Evolutionary conservation across 2,888 invertebrate genomes (phyloP).

Genomic region (Helobdella robusta): DNA sequence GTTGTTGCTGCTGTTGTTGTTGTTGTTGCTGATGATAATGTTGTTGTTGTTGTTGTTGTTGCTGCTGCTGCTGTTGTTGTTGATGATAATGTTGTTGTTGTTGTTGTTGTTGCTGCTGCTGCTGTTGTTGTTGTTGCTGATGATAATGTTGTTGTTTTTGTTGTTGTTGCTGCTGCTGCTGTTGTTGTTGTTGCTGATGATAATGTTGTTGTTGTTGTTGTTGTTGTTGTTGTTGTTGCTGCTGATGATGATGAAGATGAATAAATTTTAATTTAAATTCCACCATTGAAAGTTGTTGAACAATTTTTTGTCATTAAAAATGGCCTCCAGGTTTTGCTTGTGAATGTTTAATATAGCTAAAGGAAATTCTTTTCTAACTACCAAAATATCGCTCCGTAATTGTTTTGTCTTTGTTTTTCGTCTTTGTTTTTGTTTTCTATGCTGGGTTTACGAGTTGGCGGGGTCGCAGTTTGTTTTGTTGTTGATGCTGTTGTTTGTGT

Average conservation of each 20-base stretch:
- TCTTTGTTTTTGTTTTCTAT: too few species aligned
- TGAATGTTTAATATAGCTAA: too few species aligned
- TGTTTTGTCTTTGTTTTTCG: too few species aligned
- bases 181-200: background rate
- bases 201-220: constrained; percentile 4
- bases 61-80: background rate
- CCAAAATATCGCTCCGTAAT: too few species aligned
- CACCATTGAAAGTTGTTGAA: too few species aligned
- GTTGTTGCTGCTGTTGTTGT: background rate
- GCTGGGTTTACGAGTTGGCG: too few species aligned
- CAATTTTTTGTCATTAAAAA: too few species aligned
- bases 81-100: constrained; percentile 6
- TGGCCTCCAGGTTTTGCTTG: too few species aligned
- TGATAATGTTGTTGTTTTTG: constrained; percentile 4
- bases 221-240: constrained; percentile 3
- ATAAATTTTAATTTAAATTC: too few species aligned
- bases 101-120: constrained; percentile 4
- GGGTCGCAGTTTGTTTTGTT: too few species aligned
- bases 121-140: background rate
- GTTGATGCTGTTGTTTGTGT: too few species aligned
- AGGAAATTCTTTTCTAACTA: too few species aligned
- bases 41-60: background rate
- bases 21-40: background rate
- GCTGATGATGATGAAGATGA: constrained; percentile 12
- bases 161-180: background rate